phyloP scores from a whole-genome alignment of 2,888 invertebrate genomes.

The Melanophora roralis region DNA sequence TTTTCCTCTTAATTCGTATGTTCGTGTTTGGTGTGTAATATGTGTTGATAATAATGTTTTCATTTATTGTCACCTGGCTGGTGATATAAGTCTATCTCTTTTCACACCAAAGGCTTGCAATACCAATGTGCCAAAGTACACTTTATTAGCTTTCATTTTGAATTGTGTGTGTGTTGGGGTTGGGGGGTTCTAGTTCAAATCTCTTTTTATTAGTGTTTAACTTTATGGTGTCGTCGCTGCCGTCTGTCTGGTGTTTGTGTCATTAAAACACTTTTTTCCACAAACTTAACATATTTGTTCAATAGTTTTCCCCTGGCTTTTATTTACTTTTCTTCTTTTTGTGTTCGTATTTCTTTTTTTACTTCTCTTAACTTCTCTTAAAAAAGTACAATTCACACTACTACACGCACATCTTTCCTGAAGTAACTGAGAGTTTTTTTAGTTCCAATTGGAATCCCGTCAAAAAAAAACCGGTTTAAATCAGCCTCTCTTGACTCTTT shows the following conservation, averaged over 20 bases:
- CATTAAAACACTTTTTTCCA: slow-evolving; percentile 51
- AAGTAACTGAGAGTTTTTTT: slow-evolving; percentile 37
- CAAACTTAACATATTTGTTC: slow-evolving; percentile 23
- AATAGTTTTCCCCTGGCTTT: slow-evolving; percentile 14
- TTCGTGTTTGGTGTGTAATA: slow-evolving; percentile 10
- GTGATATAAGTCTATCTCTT: slow-evolving; percentile 62
- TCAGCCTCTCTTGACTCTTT: slow-evolving; percentile 31
- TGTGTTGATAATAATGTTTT: slow-evolving; percentile 59
- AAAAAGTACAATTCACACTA: not conserved
- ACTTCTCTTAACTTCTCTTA: too few relatives aligned
- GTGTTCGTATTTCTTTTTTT: too few relatives aligned
- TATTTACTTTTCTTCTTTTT: not conserved
- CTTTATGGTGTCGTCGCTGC: slow-evolving; percentile 30
- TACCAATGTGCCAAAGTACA: not conserved
- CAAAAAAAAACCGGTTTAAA: slow-evolving; percentile 51
- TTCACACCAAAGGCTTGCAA: slow-evolving; percentile 54
- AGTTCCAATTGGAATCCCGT: slow-evolving; percentile 63
- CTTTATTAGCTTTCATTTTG: not conserved
- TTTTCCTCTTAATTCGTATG: not conserved
- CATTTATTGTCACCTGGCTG: slow-evolving; percentile 61
- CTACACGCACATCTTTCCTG: not conserved
- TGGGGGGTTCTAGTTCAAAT: slow-evolving; percentile 60
- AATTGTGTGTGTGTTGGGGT: slow-evolving; percentile 7
- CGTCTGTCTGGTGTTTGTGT: slow-evolving; percentile 60
- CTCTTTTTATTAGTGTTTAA: slow-evolving; percentile 59